phyloP scores from a whole-genome alignment of 2,888 invertebrate genomes.

The Pterostichus niger region DNA sequence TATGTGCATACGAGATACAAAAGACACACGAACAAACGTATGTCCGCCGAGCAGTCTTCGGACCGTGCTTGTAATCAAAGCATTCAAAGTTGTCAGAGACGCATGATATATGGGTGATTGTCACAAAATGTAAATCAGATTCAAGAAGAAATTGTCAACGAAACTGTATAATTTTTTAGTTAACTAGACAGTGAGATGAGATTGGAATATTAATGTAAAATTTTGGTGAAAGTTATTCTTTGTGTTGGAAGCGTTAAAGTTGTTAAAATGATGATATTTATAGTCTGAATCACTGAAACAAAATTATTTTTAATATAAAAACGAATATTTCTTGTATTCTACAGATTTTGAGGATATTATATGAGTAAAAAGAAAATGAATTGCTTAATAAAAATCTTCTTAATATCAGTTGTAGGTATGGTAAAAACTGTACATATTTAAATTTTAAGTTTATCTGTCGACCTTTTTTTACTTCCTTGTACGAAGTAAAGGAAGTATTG shows the following conservation, averaged over 20 bases:
- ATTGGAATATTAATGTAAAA: not conserved
- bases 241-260: not conserved
- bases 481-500: no score
- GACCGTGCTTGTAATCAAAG: constrained; percentile 7
- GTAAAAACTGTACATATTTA: no score
- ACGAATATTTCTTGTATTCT: no score
- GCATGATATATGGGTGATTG: constrained; percentile 49
- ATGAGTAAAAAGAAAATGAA: no score
- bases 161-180: not conserved
- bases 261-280: no score
- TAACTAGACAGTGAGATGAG: not conserved
- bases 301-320: no score
- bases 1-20: constrained; percentile 30
- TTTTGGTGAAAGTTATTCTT: constrained; percentile 26
- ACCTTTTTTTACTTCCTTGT: no score
- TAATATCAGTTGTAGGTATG: no score
- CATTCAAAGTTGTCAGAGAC: constrained; percentile 30
- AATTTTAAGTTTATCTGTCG: no score
- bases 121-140: constrained; percentile 53
- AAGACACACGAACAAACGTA: not conserved
- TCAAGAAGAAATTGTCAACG: not conserved
- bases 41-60: constrained; percentile 1
- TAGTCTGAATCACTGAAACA: no score
- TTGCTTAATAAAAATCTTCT: no score
- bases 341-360: no score